Conservation (phyloP, 2,797 vertebrate species). For the Poecilia picta region DNA sequence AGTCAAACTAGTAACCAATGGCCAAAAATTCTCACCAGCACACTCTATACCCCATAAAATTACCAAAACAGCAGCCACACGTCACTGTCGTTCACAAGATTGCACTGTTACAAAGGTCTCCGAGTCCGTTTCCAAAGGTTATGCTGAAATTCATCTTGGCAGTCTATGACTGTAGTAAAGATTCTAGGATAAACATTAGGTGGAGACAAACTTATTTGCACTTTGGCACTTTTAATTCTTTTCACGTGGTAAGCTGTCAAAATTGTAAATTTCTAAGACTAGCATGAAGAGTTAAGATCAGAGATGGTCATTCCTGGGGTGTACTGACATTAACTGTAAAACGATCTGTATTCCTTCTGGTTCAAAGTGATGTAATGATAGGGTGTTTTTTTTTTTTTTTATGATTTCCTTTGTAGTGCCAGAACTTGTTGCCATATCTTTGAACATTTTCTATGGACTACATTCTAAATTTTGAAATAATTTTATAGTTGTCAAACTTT, state of each 20-base stretch:
- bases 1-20: background rate
- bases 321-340: background rate
- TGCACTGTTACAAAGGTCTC: background rate
- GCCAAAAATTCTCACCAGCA: background rate
- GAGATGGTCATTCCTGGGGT: background rate
- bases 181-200: background rate
- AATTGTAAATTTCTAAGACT: background rate
- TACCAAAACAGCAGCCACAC: background rate
- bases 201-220: background rate
- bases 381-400: background rate
- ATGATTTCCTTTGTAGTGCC: background rate
- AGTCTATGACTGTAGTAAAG: background rate
- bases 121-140: background rate
- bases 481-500: background rate
- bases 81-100: background rate
- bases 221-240: background rate
- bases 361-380: background rate
- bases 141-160: background rate
- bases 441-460: background rate
- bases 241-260: background rate
- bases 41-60: background rate
- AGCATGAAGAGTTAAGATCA: background rate
- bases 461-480: background rate
- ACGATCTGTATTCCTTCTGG: background rate
- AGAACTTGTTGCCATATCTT: background rate